A percentile compares a stretch with the other conserved stretches of the same genome.
These are phyloP conservation scores for Pangasianodon hypophthalmus DNA, from an alignment of 2,113 vertebrate genomes.

Conservation along the genomic window DNA sequence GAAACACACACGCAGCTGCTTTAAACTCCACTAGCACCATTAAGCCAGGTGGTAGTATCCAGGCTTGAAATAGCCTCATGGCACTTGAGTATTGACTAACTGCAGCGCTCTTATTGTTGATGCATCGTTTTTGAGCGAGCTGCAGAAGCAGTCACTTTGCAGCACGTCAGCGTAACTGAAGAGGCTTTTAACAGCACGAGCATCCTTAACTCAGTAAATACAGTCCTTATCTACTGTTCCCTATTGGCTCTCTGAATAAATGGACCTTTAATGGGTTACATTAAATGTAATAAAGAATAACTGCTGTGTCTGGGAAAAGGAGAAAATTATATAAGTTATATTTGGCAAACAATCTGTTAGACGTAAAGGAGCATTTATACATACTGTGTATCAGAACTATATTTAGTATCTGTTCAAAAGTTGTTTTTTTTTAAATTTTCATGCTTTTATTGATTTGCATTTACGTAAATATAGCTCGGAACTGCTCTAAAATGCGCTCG, in stretches of 20 bases:
- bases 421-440: not conserved
- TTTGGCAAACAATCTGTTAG: not conserved
- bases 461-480: not conserved
- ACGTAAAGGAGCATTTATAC: not conserved
- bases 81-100: conserved; percentile 50
- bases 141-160: conserved; percentile 34
- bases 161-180: conserved; percentile 24
- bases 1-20: not conserved
- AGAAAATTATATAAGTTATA: not conserved
- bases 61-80: conserved; percentile 44
- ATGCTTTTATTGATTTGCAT: not conserved
- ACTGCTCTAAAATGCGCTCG: too few species aligned
- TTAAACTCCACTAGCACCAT: not conserved
- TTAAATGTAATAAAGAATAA: not conserved
- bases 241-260: not conserved
- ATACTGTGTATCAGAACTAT: not conserved
- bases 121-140: not conserved
- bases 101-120: conserved; percentile 8
- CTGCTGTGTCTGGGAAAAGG: not conserved
- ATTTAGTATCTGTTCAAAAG: not conserved
- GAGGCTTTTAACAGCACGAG: conserved; percentile 34
- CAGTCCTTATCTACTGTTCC: not conserved
- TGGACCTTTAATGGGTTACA: not conserved
- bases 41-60: conserved; percentile 23
- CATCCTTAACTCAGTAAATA: conserved; percentile 31